Base-by-base conservation (phyloP, 2,888 invertebrate genomes). In the Perithous albicinctus region DNA sequence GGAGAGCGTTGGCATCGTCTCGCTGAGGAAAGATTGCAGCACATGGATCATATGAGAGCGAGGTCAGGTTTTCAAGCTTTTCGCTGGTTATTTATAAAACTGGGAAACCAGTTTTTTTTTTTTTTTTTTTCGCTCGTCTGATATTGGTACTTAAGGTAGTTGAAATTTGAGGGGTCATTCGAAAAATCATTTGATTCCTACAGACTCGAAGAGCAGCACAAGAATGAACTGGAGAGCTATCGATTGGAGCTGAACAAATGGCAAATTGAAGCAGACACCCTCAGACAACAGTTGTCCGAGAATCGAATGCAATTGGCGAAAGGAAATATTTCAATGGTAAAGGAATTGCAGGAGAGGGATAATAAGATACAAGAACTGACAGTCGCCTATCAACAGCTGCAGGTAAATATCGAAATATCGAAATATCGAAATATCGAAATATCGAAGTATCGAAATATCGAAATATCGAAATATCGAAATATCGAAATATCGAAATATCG, bases 1-100 rank as follows among this genome's bases (percentile, higher is more conserved):
- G 93, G 94, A n/a, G 93, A 94, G 73, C 93, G 96, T 46, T 96
- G 96, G 96, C 95, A 95, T 89, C 93, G 93, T 59, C 93, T 96
- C 84, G 96, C 96, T 4, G 94, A 95, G 73, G 96, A 96, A 89
- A 94, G 96, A 87, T 91, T 96, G 5, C 93, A 94, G 29, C 95
- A 95, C 89, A 95, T 96, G 94, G 96, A 96, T 88, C 94, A 94
- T 59, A 91, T 94, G 61, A 93, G 94, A 87, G 92, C 93, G 64
- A 94, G 91, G 93, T 93, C 84, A 73, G 87, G 61, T 43, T 54
- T 20, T 43, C 15, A 20, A 15, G n/a, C n/a, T 29, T 70, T 10
- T n/a, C 41, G 15, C n/a, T 12, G 46, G 7, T 18, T 0, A 38
- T 70, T 23, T n/a, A 15, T n/a, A 43, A 43, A n/a, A 43, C 15